A percentile compares a stretch with the other conserved stretches of the same genome.
Conservation (phyloP, 1,140 invertebrate species). For the Heliconius eleuchia region DNA sequence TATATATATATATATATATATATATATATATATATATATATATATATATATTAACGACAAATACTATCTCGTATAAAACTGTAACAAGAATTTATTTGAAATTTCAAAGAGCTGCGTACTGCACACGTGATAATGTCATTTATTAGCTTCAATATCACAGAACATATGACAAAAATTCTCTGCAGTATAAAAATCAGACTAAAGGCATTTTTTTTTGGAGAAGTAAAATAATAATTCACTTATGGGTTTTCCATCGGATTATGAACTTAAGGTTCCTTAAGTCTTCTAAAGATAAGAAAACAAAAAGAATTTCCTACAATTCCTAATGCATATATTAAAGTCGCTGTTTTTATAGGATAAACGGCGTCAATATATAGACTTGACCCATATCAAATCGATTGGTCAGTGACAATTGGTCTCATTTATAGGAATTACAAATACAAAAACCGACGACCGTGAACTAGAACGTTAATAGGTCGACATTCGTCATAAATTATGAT, state of each 20-base stretch:
- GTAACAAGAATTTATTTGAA: not conserved
- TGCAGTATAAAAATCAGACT: not conserved
- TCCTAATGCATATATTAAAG: too few relatives aligned
- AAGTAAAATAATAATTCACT: too few relatives aligned
- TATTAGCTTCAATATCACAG: not conserved
- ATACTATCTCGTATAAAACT: not conserved
- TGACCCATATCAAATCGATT: constrained; percentile 50
- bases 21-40: too few relatives aligned
- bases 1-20: too few relatives aligned
- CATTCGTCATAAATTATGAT: not conserved
- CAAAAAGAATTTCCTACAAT: too few relatives aligned
- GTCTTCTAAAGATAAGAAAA: too few relatives aligned
- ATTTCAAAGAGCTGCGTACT: not conserved
- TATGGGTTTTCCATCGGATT: too few relatives aligned
- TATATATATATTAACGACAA: not conserved
- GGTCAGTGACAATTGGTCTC: constrained; percentile 32
- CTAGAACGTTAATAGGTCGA: constrained; percentile 5
- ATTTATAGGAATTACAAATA: not conserved
- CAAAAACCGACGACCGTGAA: not conserved
- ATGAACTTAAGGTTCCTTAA: too few relatives aligned
- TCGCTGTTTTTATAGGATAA: not conserved
- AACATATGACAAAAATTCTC: not conserved
- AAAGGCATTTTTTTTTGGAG: not conserved
- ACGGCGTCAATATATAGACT: not conserved
- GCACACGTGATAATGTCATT: not conserved